Evolutionary conservation across 1,140 invertebrate genomes (phyloP), one percentile per base, ranked within the genome.

Genomic region (Ptiloglossa arizonensis): DNA sequence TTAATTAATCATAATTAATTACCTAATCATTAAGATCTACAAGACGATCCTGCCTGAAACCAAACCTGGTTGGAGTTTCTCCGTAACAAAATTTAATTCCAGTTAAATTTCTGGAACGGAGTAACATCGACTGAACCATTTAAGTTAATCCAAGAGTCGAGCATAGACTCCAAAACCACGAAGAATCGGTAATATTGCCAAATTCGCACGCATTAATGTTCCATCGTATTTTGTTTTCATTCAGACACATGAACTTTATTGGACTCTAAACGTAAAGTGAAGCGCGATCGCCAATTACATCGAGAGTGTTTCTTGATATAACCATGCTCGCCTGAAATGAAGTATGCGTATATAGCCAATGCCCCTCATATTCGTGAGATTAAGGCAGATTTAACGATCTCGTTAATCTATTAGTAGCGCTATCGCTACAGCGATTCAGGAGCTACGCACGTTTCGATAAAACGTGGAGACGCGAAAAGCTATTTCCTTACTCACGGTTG

Each of bases 311-410:
- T 41, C 79, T 82, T 59, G 66, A 54, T 64, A 60, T 77, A 70
- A 70, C 72, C 48, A 13, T 54, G 52, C 8, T 52, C n/a, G 41
- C 29, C 27, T 27, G 13, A 2, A 9, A 60, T 48, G 38, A 64
- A 50, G 54, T 50, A 41, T 48, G 9, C 59, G 5, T 29, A 15
- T 38, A 62, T 68, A 50, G 59, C 44, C 59, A 8, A 6, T 17
- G 41, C 38, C 24, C 35, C 70, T 57, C 63, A 67, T 66, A 82
- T 78, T 77, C 73, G 54, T 68, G 73, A 78, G 80, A 83, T 83
- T 83, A 83, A 78, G 62, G 50, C 35, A 38, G 66, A 41, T 83
- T 83, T 83, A 83, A 83, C 67, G 66, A 63, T 8, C 80, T 82
- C 72, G 80, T 82, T 82, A 78, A 82, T 82, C 48, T 72, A 82